phyloP scores from a whole-genome alignment of 2,888 invertebrate species.

The Cylloceria caligata region DNA sequence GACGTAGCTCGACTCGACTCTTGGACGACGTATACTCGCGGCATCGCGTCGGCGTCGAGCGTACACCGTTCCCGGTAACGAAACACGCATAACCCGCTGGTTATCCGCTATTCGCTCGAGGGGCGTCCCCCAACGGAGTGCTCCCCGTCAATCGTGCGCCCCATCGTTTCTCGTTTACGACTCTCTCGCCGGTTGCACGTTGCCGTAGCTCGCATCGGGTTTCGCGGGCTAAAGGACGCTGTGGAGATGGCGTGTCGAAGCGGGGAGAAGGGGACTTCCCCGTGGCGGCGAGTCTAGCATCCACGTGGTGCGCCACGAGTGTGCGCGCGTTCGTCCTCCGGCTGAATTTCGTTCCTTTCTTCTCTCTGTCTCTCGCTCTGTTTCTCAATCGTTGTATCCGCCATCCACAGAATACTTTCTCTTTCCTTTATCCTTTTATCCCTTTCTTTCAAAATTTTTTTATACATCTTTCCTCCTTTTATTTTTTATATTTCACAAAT shows the following conservation, averaged over 20 bases:
- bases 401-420: not conserved
- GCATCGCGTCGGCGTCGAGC: slow-evolving; percentile 56
- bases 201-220: slow-evolving; percentile 67
- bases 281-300: slow-evolving; percentile 71
- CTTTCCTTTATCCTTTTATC: not conserved
- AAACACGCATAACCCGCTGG: slow-evolving; percentile 24
- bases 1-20: slow-evolving; percentile 51
- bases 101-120: slow-evolving; percentile 68
- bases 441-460: not conserved
- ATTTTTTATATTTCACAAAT: too few species aligned
- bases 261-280: slow-evolving; percentile 66
- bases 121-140: slow-evolving; percentile 66
- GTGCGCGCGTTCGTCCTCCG: slow-evolving; percentile 73
- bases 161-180: slow-evolving; percentile 42
- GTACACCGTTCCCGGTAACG: slow-evolving; percentile 32
- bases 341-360: slow-evolving; percentile 72
- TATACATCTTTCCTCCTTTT: too few species aligned
- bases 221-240: slow-evolving; percentile 72
- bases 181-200: slow-evolving; percentile 62
- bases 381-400: not conserved
- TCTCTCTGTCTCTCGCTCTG: slow-evolving; percentile 18
- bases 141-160: slow-evolving; percentile 34
- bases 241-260: too few species aligned
- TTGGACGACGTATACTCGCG: slow-evolving; percentile 27
- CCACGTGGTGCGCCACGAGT: slow-evolving; percentile 76